These are phyloP conservation scores for Phoenoteleia sp. DNA, from an alignment of 2,888 invertebrate genomes.

Conservation along the genomic window DNA sequence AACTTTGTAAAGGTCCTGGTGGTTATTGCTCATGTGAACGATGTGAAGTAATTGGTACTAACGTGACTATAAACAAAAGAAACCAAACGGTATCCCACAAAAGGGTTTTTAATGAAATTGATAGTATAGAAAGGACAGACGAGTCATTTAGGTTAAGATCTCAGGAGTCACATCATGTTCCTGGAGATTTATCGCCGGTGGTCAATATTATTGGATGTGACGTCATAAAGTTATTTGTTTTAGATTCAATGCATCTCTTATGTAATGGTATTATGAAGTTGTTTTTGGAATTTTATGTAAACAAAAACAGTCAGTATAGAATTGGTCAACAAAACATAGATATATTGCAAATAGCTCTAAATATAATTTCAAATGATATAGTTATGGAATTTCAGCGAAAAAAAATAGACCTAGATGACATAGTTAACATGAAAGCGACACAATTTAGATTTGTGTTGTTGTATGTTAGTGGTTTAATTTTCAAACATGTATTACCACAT, in stretches of 20 bases:
- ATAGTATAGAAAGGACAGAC: neutral
- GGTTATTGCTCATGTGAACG: slow-evolving; percentile 57
- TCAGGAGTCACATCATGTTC: slow-evolving; percentile 60
- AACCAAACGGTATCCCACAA: neutral
- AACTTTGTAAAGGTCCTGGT: slow-evolving; percentile 29
- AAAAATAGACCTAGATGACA: slow-evolving; percentile 51
- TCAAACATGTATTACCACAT: slow-evolving; percentile 47
- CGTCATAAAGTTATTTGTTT: slow-evolving; percentile 25
- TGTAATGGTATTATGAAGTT: slow-evolving; percentile 42
- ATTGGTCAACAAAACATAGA: slow-evolving; percentile 1
- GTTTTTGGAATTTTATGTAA: slow-evolving; percentile 18
- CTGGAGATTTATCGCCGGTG: slow-evolving; percentile 25
- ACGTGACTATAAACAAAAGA: slow-evolving; percentile 1
- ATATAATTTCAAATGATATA: slow-evolving; percentile 15
- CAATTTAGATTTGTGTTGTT: slow-evolving; percentile 54
- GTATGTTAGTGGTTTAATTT: slow-evolving; percentile 47
- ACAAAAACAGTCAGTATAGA: neutral
- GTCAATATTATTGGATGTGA: slow-evolving; percentile 33
- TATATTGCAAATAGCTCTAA: neutral
- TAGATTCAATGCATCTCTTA: slow-evolving; percentile 62
- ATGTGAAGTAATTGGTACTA: slow-evolving; percentile 13
- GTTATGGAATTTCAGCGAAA: slow-evolving; percentile 72
- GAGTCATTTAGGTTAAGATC: slow-evolving; percentile 9
- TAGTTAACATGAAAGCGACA: slow-evolving; percentile 17
- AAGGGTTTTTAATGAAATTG: neutral